Conservation (phyloP, 2,113 vertebrate species). For the Grammatotria lemairii region DNA sequence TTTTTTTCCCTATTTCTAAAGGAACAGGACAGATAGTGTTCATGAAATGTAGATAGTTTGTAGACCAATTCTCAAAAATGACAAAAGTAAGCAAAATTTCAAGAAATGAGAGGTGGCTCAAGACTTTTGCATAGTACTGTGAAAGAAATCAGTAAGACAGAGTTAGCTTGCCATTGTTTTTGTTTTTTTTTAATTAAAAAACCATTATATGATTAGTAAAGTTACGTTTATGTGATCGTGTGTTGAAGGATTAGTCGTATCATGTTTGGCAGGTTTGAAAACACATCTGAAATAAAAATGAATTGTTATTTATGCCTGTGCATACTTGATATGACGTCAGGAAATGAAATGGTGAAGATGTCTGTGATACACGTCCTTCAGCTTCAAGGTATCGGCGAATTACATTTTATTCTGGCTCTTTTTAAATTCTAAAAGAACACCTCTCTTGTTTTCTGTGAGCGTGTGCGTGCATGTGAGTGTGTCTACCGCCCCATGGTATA, state of each 20-base stretch:
- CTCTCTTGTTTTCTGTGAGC: background rate
- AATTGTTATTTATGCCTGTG: background rate
- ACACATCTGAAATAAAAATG: background rate
- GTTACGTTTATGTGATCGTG: background rate
- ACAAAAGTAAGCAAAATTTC: background rate
- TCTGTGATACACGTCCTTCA: accelerated
- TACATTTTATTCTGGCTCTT: background rate
- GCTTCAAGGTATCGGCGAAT: background rate
- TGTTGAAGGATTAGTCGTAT: background rate
- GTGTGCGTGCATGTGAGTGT: background rate
- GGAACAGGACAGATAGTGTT: background rate
- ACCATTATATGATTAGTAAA: background rate
- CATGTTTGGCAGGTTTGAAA: background rate
- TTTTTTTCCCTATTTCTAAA: background rate
- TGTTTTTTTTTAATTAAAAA: background rate
- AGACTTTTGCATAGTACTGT: background rate
- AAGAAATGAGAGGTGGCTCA: accelerated
- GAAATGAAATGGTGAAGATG: background rate
- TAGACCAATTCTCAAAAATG: accelerated
- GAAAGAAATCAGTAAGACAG: background rate
- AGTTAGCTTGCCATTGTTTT: background rate
- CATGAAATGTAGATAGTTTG: background rate
- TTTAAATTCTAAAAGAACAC: background rate
- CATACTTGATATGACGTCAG: accelerated
- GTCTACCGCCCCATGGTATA: background rate